Base-by-base conservation (phyloP, 1,140 invertebrate species). In the Dreissena rostriformis region DNA sequence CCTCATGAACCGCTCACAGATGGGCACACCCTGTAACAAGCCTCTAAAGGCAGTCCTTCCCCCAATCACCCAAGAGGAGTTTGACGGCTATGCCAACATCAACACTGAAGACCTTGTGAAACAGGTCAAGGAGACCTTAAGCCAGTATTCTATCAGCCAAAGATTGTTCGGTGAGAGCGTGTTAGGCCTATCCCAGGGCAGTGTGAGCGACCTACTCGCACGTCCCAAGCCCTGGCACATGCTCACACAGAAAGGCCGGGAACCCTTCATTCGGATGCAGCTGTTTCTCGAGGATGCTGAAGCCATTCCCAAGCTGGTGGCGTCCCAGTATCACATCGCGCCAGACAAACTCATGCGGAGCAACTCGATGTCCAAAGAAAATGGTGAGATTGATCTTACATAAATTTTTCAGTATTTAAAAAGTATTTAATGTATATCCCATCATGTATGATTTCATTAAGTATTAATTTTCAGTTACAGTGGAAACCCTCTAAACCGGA, bases 221-320 rank as follows among this genome's bases (percentile, higher is more conserved):
- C 98, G 99, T 92, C 98, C 98, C 0, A 99, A 99, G 91, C 98
- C 98, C 0, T 99, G 98, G 98, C 98, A 99, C 92, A 99, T 99
- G 98, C 95, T 99, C 6, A 99, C 98, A 84, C 99, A 99, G 92
- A 99, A 99, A 93, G 98, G 98, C 0, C 94, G 98, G 26, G 98
- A 99, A 93, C 98, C 98, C 0, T 99, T 99, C 94, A 99, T 99
- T 79, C 95, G 98, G 66, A 99, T 99, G 98, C 98, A 99, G 93
- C 93, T 99, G 12, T 99, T 98, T 97, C 94, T 99, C 0, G 97
- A 97, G 86, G 98, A 99, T 92, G 97, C 99, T 86, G 98, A 99
- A 90, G 98, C 98, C 5, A 98, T 99, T 4, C 97, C 98, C 92
- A 98, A 98, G 92, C 93, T 99, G 82, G 98, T 99, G 5, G 98